Conservation (phyloP, 35 echinoderm and acorn worm species). For the Antedon bifida region DNA sequence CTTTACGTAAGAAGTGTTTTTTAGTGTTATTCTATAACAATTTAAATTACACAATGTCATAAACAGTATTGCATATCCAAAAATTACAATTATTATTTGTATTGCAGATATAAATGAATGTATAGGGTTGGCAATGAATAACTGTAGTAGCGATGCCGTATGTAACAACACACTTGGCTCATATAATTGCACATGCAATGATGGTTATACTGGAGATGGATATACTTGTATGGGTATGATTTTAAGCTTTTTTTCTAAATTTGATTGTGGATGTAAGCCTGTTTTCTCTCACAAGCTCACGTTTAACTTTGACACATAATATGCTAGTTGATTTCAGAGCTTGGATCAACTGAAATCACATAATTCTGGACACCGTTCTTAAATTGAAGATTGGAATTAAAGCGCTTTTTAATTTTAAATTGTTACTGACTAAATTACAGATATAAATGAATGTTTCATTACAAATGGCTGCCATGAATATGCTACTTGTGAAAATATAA, state of each 20-base stretch:
- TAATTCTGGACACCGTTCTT: too few relatives aligned
- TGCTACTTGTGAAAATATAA: constrained; percentile 17
- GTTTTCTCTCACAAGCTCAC: too few relatives aligned
- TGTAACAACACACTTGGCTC: constrained; percentile 49
- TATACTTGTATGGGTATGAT: constrained; percentile 15
- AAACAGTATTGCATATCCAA: too few relatives aligned
- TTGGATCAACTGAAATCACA: too few relatives aligned
- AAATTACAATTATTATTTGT: too few relatives aligned
- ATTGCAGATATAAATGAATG: constrained; percentile 51
- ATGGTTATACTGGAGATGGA: constrained; percentile 35
- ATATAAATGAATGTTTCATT: constrained; percentile 24
- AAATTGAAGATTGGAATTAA: too few relatives aligned
- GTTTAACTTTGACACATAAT: too few relatives aligned
- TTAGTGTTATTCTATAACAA: too few relatives aligned
- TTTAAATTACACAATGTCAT: too few relatives aligned
- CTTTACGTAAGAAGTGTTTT: too few relatives aligned
- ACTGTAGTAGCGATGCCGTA: constrained; percentile 32
- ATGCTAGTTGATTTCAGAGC: too few relatives aligned
- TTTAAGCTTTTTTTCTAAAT: background rate
- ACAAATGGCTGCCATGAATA: constrained; percentile 4
- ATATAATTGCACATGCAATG: constrained; percentile 29
- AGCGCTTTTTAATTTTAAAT: background rate
- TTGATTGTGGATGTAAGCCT: too few relatives aligned
- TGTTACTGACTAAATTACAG: constrained; percentile 1
- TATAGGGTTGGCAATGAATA: background rate